A percentile compares a stretch with the other conserved stretches of the same genome.
Evolutionary conservation across 2,888 invertebrate genomes (phyloP).

Genomic region (Caenorhabditis afra): DNA sequence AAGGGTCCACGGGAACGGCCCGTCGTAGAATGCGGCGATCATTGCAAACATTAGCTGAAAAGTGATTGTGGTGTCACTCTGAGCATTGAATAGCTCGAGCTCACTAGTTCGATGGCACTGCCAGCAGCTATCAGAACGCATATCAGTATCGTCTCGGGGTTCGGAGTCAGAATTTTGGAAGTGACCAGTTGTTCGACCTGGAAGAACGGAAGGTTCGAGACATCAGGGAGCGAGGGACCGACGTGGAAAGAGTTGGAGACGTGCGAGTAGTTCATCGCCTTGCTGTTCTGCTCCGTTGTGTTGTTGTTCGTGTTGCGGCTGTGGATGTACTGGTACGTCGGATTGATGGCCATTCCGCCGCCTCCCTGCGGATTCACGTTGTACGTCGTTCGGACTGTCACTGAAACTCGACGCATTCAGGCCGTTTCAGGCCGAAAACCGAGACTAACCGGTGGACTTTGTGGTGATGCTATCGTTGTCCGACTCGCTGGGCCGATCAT

Average conservation of each 20-base stretch:
- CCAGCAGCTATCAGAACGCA: constrained; percentile 74
- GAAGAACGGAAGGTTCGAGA: too few relatives aligned
- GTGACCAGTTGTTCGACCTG: constrained; percentile 78
- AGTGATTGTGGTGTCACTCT: too few relatives aligned
- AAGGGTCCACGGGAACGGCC: constrained; percentile 71
- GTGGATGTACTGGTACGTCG: constrained; percentile 62
- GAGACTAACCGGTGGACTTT: constrained; percentile 52
- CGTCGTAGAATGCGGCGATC: constrained; percentile 79
- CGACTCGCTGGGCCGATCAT: constrained; percentile 59
- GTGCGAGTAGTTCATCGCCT: constrained; percentile 64
- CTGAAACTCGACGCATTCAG: constrained; percentile 22
- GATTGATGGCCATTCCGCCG: constrained; percentile 61
- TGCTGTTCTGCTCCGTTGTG: constrained; percentile 33
- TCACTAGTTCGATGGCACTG: constrained; percentile 76
- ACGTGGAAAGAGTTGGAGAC: constrained; percentile 70
- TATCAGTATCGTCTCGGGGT: constrained; percentile 73
- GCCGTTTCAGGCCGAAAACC: too few relatives aligned
- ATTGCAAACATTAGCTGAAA: constrained; percentile 77
- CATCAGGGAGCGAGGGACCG: constrained; percentile 6
- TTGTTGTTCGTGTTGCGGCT: constrained; percentile 38
- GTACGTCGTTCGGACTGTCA: constrained; percentile 59
- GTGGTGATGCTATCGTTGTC: constrained; percentile 65
- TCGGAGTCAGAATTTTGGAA: constrained; percentile 73
- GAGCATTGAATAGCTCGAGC: too few relatives aligned
- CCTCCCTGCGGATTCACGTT: constrained; percentile 53